A percentile compares a stretch with the other conserved stretches of the same genome.
These are phyloP conservation scores for Mirounga angustirostris DNA, from an alignment of 2,113 vertebrate species.

Conservation along the genomic window DNA sequence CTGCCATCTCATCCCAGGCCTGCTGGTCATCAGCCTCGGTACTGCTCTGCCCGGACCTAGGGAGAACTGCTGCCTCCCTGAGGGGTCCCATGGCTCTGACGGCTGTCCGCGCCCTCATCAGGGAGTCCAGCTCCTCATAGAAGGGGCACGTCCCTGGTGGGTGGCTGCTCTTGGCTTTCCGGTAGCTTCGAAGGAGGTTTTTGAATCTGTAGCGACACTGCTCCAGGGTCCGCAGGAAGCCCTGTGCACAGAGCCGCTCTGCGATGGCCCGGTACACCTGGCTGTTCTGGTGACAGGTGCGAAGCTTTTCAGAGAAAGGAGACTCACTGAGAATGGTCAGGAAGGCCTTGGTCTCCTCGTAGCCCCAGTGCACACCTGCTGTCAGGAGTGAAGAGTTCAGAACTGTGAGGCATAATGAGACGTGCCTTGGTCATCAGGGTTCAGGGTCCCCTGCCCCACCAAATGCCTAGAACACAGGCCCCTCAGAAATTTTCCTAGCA, in stretches of 20 bases:
- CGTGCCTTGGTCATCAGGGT: background rate
- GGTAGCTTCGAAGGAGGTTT: constrained; percentile 84
- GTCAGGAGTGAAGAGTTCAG: constrained; percentile 76
- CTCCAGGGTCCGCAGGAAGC: constrained; percentile 81
- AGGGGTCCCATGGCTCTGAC: constrained; percentile 44
- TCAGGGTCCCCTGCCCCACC: background rate
- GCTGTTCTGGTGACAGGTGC: constrained; percentile 82
- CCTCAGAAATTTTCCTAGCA: background rate
- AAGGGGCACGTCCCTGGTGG: constrained; percentile 79
- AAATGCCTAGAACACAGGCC: background rate
- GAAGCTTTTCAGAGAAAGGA: constrained; percentile 82
- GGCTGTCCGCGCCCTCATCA: constrained; percentile 76
- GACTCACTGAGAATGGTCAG: constrained; percentile 83
- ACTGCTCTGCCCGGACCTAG: background rate
- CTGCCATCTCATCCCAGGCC: constrained; percentile 68
- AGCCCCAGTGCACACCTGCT: constrained; percentile 85
- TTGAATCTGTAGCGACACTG: constrained; percentile 85
- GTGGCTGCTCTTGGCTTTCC: constrained; percentile 82
- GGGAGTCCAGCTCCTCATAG: constrained; percentile 80
- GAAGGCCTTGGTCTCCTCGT: constrained; percentile 82
- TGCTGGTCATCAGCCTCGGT: constrained; percentile 49
- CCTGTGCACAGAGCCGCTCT: constrained; percentile 79
- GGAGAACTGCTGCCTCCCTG: background rate
- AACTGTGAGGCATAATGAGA: constrained; percentile 62
- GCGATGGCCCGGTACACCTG: constrained; percentile 82